phyloP scores from a whole-genome alignment of 1,140 invertebrate species.

The Platorchestia sp. region DNA sequence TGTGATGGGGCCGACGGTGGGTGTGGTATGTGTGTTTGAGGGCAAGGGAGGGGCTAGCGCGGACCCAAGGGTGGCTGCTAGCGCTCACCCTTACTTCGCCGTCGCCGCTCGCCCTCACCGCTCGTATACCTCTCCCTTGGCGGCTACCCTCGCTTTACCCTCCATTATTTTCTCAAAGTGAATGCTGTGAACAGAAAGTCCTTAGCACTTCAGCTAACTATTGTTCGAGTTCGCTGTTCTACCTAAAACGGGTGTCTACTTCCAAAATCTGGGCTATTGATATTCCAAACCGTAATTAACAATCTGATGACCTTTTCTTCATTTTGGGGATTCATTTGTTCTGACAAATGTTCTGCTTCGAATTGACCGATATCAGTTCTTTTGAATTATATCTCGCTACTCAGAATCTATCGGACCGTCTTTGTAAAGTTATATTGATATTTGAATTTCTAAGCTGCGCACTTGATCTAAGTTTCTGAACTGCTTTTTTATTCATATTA shows the following conservation, averaged over 20 bases:
- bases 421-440: background rate
- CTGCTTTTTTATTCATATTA: background rate
- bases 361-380: background rate
- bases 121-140: background rate
- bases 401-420: background rate
- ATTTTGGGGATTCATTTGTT: background rate
- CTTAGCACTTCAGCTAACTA: background rate
- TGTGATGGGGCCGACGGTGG: slow-evolving; percentile 15
- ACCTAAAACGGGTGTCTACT: background rate
- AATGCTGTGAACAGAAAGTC: background rate
- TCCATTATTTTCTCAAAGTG: slow-evolving; percentile 10
- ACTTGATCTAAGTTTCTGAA: background rate
- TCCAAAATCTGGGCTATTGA: background rate
- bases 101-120: background rate
- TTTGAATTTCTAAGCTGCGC: background rate
- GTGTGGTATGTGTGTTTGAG: slow-evolving; percentile 6
- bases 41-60: background rate
- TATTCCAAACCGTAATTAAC: background rate
- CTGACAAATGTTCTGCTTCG: background rate
- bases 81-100: slow-evolving; percentile 22
- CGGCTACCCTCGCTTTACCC: background rate
- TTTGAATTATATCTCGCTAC: no score
- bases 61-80: background rate
- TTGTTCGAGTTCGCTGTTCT: background rate
- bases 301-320: background rate